A percentile compares a stretch with the other conserved stretches of the same genome.
Conservation (phyloP, 2,888 invertebrate genomes). For the Orthonychiurus folsomi region DNA sequence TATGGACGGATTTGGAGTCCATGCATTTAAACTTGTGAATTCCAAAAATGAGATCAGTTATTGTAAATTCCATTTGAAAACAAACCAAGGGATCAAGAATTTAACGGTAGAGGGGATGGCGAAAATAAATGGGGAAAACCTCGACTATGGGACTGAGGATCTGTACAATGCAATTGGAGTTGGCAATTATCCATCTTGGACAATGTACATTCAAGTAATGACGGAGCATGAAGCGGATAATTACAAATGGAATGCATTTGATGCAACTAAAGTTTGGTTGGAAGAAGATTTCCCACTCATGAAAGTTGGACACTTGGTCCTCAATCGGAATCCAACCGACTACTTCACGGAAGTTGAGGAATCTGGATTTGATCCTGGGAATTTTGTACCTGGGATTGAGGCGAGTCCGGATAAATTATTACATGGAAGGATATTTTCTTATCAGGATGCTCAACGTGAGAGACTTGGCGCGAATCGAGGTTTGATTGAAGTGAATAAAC, state of each 20-base stretch:
- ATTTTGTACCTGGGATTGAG: slow-evolving; percentile 85
- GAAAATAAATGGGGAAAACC: slow-evolving; percentile 41
- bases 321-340: slow-evolving; percentile 81
- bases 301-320: slow-evolving; percentile 72
- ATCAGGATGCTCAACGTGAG: slow-evolving; percentile 83
- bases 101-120: slow-evolving; percentile 43
- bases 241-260: background rate
- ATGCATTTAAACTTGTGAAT: slow-evolving; percentile 86
- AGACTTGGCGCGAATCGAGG: slow-evolving; percentile 82
- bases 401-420: slow-evolving; percentile 90
- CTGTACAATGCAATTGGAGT: slow-evolving; percentile 45
- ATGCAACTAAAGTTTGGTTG: slow-evolving; percentile 58
- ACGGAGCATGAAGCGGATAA: slow-evolving; percentile 45
- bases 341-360: slow-evolving; percentile 93
- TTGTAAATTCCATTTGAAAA: slow-evolving; percentile 48
- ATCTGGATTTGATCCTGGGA: slow-evolving; percentile 79
- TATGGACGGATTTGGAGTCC: slow-evolving; percentile 93
- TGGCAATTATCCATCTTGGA: slow-evolving; percentile 47
- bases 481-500: slow-evolving; percentile 92
- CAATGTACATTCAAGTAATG: slow-evolving; percentile 47
- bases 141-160: slow-evolving; percentile 45
- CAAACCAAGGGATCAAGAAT: slow-evolving; percentile 48
- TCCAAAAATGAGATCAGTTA: slow-evolving; percentile 61
- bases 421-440: slow-evolving; percentile 57
- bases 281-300: slow-evolving; percentile 78